Base-by-base conservation (phyloP, 1,140 invertebrate species). In the Neodiprion pinetum region DNA sequence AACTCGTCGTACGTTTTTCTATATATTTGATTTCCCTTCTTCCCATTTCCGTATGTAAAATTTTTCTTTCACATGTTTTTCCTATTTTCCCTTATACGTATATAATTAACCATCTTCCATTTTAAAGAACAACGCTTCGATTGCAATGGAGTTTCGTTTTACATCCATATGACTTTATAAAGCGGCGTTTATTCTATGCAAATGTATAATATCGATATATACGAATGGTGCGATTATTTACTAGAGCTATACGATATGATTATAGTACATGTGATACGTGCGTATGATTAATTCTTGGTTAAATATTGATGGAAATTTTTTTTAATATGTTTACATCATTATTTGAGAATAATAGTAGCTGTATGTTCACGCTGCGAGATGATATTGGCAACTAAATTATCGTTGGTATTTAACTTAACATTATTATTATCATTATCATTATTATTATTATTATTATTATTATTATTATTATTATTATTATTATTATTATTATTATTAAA, bases 391-490 rank as follows among this genome's bases (percentile, higher is more conserved):
- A 79, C 74, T 81, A 78, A 79, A 79, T 80, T 79, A 79, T 40
- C 61, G 78, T 81, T 76, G 74, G 80, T 80, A 80, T 80, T 77
- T 77, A 79, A 71, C 76, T 77, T 79, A 79, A 78, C 70, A 76
- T 72, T 78, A 78, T 77, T 78, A 61, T 61, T 70, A 80, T 80
- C 78, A 77, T 80, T 79, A 78, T 72, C 75, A 77, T 77, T 74
- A 78, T 79, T 78, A 79, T 81, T 61, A 9, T 61, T 28, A 4
- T 28, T 28, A 76, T 72, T 78, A 78, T 77, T 80, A 61, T 61
- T 70, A 80, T 80, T 61, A 9, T 61, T 28, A 4, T 28, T 28
- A 76, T 72, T 78, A 78, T 77, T 80, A 61, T 61, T 70, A 80
- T 80, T 80, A 77, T 80, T 79, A 78, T 72, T 78, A 78, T 77